Conservation (phyloP, 2,113 vertebrate genomes). For the Pseudorectes ferrugineus region DNA sequence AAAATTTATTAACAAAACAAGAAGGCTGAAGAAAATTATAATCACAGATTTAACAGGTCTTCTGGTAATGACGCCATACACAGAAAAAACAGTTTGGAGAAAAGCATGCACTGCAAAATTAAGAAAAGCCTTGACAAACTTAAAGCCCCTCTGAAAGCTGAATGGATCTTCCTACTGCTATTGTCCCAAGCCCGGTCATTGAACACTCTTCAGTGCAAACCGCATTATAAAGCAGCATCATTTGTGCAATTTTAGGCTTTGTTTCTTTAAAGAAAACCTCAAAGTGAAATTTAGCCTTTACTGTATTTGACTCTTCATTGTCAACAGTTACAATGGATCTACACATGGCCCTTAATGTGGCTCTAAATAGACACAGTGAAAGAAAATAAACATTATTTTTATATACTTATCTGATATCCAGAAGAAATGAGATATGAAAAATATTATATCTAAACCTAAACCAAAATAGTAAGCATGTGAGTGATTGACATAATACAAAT, state of each 20-base stretch:
- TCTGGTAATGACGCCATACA: neutral
- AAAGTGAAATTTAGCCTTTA: neutral
- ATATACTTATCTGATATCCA: neutral
- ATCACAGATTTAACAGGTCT: neutral
- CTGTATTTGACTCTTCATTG: rapidly evolving
- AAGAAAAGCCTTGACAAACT: neutral
- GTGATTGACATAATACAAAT: neutral
- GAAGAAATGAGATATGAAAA: neutral
- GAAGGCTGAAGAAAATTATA: neutral
- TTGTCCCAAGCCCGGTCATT: neutral
- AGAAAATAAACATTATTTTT: neutral
- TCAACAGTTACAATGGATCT: neutral
- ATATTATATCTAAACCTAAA: neutral
- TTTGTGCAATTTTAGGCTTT: neutral
- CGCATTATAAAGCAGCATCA: neutral
- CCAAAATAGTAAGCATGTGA: neutral
- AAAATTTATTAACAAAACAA: neutral
- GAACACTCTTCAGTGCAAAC: neutral
- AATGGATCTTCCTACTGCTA: neutral
- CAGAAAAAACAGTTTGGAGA: neutral
- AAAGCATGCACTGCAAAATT: neutral
- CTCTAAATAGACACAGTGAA: neutral
- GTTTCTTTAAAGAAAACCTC: neutral
- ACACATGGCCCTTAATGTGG: neutral
- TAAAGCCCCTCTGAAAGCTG: neutral